Evolutionary conservation across 2,797 vertebrate genomes (phyloP).

Genomic region (Vipera ursinii): DNA sequence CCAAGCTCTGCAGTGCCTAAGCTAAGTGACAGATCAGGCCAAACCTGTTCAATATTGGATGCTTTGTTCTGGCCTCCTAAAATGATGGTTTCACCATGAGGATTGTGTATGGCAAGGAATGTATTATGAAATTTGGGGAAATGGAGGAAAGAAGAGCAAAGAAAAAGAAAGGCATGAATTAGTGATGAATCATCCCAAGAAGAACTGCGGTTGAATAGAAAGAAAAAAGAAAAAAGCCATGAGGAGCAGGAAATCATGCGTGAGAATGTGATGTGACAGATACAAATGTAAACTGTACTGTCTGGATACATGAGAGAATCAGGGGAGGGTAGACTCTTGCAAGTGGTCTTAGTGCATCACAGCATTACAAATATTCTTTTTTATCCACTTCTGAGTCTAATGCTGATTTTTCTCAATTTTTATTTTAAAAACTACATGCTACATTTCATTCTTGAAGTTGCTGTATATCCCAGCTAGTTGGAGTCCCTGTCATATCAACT

Average conservation of each 20-base stretch:
- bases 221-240: constrained; percentile 41
- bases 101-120: neutral
- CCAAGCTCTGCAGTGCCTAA: neutral
- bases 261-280: constrained; percentile 51
- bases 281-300: constrained; percentile 49
- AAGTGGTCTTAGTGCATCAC: neutral
- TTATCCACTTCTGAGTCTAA: neutral
- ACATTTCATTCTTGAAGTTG: neutral
- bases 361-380: neutral
- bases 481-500: neutral
- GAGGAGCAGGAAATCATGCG: constrained; percentile 27
- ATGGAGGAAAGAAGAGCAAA: constrained; percentile 28
- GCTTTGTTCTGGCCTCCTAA: neutral
- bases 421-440: neutral
- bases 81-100: constrained; percentile 18
- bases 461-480: neutral
- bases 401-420: neutral
- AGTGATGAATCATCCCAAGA: constrained; percentile 20
- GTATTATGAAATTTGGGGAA: constrained; percentile 1
- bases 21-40: neutral
- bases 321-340: neutral
- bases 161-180: constrained; percentile 29
- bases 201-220: constrained; percentile 34
- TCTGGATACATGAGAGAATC: constrained; percentile 12
- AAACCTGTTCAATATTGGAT: neutral